Conservation (phyloP, 2,113 vertebrate genomes). For the Vulpes ferrilata region DNA sequence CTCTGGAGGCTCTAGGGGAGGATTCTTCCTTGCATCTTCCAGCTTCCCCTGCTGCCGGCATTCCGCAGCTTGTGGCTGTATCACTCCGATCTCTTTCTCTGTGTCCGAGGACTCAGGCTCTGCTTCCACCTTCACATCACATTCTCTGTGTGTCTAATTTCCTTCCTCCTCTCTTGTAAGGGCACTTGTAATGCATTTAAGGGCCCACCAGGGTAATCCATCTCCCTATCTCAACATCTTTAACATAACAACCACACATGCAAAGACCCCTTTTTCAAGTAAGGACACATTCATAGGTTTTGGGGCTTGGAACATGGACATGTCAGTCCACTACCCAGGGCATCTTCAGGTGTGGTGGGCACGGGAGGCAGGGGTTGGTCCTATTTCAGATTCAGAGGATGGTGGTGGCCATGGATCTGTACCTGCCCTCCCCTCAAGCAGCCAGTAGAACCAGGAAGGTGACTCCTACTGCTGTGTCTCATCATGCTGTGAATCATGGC, state of each 20-base stretch:
- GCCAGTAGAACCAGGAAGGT: background rate
- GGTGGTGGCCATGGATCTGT: background rate
- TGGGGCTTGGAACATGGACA: background rate
- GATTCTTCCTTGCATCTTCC: background rate
- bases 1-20: background rate
- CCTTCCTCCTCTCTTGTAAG: background rate
- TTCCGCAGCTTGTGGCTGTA: background rate
- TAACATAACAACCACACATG: background rate
- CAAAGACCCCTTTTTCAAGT: background rate
- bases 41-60: background rate
- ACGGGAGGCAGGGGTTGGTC: background rate
- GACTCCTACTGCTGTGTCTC: background rate
- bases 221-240: background rate
- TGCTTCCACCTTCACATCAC: background rate
- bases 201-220: background rate
- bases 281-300: background rate
- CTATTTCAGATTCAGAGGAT: background rate
- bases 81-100: background rate
- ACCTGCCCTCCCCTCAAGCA: background rate
- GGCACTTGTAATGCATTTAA: background rate
- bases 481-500: background rate
- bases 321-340: background rate
- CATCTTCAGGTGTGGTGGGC: background rate
- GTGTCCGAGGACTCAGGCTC: background rate
- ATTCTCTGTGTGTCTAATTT: background rate